Evolutionary conservation across 2,888 invertebrate genomes (phyloP).

Genomic region (Phaedon cochleariae): DNA sequence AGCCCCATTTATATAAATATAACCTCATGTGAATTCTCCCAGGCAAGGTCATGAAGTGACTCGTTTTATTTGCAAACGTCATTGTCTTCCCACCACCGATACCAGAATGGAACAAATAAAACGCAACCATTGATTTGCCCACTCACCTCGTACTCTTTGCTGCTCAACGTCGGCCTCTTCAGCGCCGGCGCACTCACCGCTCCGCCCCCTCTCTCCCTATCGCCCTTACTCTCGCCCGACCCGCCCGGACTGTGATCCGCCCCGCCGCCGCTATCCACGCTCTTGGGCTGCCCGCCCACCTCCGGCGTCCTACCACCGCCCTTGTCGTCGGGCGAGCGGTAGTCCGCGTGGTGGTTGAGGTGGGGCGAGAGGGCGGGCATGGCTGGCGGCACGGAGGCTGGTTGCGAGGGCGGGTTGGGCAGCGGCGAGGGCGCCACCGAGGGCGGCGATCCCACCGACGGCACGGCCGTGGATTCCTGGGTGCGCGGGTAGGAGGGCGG

Average conservation of each 20-base stretch:
- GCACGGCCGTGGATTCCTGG: constrained; percentile 65
- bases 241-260: constrained; percentile 44
- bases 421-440: constrained; percentile 75
- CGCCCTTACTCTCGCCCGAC: constrained; percentile 1
- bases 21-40: no score
- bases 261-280: constrained; percentile 34
- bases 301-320: constrained; percentile 40
- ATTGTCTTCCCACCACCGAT: no score
- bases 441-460: constrained; percentile 67
- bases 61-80: no score
- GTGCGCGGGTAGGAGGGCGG: constrained; percentile 74
- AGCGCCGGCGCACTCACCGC: constrained; percentile 55
- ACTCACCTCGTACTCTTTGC: constrained; percentile 77
- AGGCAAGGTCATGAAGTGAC: no score
- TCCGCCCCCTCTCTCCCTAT: neutral
- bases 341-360: constrained; percentile 63
- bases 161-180: constrained; percentile 81
- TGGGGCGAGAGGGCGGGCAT: constrained; percentile 81
- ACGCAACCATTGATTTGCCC: neutral
- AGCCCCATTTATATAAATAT: no score
- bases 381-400: constrained; percentile 69
- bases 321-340: constrained; percentile 58
- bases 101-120: no score
- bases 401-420: constrained; percentile 75
- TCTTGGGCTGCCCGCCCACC: constrained; percentile 40